Evolutionary conservation across 2,888 invertebrate genomes (phyloP), one percentile per base, ranked within the genome.

Genomic region (Trisateles emortualis): DNA sequence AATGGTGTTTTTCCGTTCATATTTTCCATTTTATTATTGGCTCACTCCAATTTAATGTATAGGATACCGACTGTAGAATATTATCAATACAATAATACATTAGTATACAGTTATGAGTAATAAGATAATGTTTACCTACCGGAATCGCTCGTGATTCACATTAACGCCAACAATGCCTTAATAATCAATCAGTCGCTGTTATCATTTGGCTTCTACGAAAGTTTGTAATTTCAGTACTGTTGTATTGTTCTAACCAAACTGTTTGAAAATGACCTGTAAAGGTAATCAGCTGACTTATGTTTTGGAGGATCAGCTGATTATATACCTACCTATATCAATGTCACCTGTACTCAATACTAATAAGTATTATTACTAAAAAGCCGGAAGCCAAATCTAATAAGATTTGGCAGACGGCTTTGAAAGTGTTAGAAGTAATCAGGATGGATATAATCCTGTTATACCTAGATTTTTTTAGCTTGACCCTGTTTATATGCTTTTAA

Each of bases 21-120:
- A 45, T 40, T 54, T 48, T 46, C 42, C 33, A 40, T 39, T 52
- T 46, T 38, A n/a, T 38, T 3, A 39, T 13, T 11, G n/a, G n/a
- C 3, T 6, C 13, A 14, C 29, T 33, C 49, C 45, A 64, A 58
- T 66, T 22, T 64, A 52, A 42, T 53, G 39, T 41, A 43, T 52
- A 52, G 39, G 49, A 54, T 68, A 61, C 47, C 44, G 46, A 54
- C 57, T 64, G 48, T 52, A 63, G 57, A 68, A 57, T 43, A 38
- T 72, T 69, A 73, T 73, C 69, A 63, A 41, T 56, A 65, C 59
- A 59, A 64, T 64, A 72, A 68, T 72, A 68, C 74, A 73, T 61
- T 59, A 65, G n/a, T n/a, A n/a, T n/a, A n/a, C 69, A 70, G 70
- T 68, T 78, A 78, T 86, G 82, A 83, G 76, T 82, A 84, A 83